A percentile compares a stretch with the other conserved stretches of the same genome.
Conservation (phyloP, 2,797 vertebrate species). For the Knipowitschia caucasica region DNA sequence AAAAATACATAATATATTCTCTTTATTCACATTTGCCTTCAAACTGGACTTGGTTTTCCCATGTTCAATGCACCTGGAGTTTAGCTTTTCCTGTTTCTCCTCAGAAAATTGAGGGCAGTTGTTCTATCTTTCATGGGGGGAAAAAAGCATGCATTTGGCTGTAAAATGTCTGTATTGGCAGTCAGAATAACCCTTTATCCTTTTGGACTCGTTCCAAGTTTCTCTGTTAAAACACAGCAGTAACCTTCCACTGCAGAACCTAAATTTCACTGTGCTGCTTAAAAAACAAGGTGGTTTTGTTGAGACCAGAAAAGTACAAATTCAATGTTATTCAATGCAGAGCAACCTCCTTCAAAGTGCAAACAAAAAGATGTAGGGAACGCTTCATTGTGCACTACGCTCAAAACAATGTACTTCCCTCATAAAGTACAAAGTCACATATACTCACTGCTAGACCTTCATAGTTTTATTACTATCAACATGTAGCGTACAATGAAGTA, state of each 20-base stretch:
- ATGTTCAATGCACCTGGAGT: constrained; percentile 24
- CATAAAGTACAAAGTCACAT: neutral
- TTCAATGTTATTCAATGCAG: neutral
- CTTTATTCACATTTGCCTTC: neutral
- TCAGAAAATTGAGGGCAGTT: constrained; percentile 46
- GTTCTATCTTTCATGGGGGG: constrained; percentile 45
- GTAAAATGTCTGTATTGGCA: constrained; percentile 47
- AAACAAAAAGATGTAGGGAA: constrained; percentile 8
- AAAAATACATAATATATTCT: neutral
- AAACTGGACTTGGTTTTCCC: constrained; percentile 19
- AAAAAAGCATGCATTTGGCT: constrained; percentile 33
- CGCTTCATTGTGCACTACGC: neutral
- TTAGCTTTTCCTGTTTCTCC: constrained; percentile 23
- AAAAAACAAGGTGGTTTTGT: constrained; percentile 16
- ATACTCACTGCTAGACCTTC: too few relatives aligned
- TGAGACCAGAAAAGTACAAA: constrained; percentile 28
- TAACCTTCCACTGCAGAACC: neutral
- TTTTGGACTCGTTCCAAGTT: neutral
- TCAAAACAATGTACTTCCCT: neutral
- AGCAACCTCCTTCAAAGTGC: constrained; percentile 19
- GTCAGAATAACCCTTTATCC: neutral
- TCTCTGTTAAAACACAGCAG: neutral
- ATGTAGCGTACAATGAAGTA: constrained; percentile 1
- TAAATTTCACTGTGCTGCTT: neutral
- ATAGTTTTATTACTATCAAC: neutral